These are phyloP conservation scores for Kudoa iwatai DNA, from an alignment of 30 jellyfish, hydroid and myxozoan species.

Conservation along the genomic window DNA sequence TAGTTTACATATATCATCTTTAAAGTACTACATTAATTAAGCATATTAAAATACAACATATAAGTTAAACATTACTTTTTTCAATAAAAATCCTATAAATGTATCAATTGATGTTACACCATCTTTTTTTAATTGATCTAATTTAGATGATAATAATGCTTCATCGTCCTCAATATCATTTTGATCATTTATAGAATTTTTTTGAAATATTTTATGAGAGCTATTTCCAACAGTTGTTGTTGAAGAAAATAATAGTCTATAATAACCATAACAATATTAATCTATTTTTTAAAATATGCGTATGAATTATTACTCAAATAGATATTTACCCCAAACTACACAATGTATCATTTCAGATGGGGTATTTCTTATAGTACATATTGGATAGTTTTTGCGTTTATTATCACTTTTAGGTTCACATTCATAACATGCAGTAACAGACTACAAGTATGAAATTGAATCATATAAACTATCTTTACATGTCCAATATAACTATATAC, in stretches of 20 bases:
- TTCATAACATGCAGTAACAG: conserved; percentile 65
- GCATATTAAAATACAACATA: neutral
- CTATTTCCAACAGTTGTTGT: neutral
- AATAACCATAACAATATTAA: neutral
- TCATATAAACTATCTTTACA: neutral
- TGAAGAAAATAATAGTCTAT: neutral
- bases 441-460: conserved; percentile 1
- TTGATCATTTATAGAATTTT: conserved; percentile 2
- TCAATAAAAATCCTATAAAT: too few relatives aligned
- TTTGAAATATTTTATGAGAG: conserved; percentile 4
- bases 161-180: conserved; percentile 16
- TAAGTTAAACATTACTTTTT: too few relatives aligned
- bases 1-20: conserved; percentile 17
- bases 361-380: conserved; percentile 84
- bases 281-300: conserved; percentile 65
- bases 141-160: conserved; percentile 20
- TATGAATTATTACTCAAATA: conserved; percentile 10
- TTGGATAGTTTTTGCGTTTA: conserved; percentile 52
- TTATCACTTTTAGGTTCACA: conserved; percentile 92
- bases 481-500: neutral
- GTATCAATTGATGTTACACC: too few relatives aligned
- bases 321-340: conserved; percentile 82
- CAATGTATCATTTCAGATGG: conserved; percentile 95
- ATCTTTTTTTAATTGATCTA: neutral
- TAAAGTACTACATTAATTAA: conserved; percentile 6